These are phyloP conservation scores for Bubo bubo DNA, from an alignment of 2,113 vertebrate genomes.

Conservation along the genomic window DNA sequence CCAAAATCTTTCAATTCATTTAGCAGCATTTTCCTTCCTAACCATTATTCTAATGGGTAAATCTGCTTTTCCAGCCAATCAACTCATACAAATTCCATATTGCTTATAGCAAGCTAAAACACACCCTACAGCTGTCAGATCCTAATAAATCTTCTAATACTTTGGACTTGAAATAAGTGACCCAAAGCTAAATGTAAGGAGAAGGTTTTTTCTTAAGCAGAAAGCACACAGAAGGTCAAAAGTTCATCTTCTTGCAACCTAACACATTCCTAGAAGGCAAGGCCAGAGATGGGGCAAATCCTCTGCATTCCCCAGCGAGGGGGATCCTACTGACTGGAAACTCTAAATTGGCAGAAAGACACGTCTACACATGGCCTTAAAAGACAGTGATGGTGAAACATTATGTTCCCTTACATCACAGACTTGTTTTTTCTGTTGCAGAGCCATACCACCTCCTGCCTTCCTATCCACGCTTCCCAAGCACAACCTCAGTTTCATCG, in stretches of 20 bases:
- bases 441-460: neutral
- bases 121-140: constrained; percentile 42
- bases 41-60: neutral
- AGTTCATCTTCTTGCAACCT: constrained; percentile 34
- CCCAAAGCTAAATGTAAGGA: constrained; percentile 19
- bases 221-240: constrained; percentile 6
- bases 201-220: neutral
- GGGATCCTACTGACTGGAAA: neutral
- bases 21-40: neutral
- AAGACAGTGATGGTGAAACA: neutral
- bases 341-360: neutral
- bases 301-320: neutral
- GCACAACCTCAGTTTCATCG: neutral
- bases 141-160: constrained; percentile 36
- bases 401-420: neutral
- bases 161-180: constrained; percentile 31
- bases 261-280: constrained; percentile 38
- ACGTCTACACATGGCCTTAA: neutral
- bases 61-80: constrained; percentile 7
- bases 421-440: neutral
- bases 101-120: constrained; percentile 43
- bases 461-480: neutral
- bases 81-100: constrained; percentile 35
- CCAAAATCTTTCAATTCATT: neutral
- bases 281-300: neutral